Evolutionary conservation across 2,888 invertebrate species (phyloP).

Genomic region (Trichopria drosophilae): DNA sequence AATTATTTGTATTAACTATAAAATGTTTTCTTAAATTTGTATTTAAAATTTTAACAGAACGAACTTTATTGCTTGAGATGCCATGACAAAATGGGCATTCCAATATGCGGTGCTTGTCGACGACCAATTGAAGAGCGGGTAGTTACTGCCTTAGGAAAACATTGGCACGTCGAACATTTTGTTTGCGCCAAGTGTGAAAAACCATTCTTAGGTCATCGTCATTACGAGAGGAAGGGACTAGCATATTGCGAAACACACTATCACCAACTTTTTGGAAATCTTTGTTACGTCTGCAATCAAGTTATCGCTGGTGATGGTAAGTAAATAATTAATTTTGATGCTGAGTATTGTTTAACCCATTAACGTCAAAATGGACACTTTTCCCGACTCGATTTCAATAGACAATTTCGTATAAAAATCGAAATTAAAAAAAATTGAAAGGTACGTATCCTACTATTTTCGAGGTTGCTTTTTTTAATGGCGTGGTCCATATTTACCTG

Average conservation of each 20-base stretch:
- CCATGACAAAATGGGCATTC: slow-evolving; percentile 99
- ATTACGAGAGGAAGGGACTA: slow-evolving; percentile 97
- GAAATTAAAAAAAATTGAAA: neutral
- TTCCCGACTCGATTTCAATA: too few species aligned
- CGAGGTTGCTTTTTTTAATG: neutral
- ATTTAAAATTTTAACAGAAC: slow-evolving; percentile 64
- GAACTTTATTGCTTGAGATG: slow-evolving; percentile 97
- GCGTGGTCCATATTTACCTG: too few species aligned
- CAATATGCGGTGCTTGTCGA: slow-evolving; percentile 99
- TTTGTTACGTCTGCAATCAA: slow-evolving; percentile 98
- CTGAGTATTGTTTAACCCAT: too few species aligned
- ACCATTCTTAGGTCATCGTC: slow-evolving; percentile 97
- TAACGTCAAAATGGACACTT: too few species aligned
- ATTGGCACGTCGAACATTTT: slow-evolving; percentile 99
- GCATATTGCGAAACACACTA: slow-evolving; percentile 99
- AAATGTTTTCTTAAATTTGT: slow-evolving; percentile 3
- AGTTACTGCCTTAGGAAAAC: slow-evolving; percentile 96
- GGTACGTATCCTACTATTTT: neutral
- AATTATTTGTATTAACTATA: too few species aligned
- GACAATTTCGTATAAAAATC: slow-evolving; percentile 5
- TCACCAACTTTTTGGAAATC: slow-evolving; percentile 97
- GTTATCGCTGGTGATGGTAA: slow-evolving; percentile 96
- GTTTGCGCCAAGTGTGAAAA: slow-evolving; percentile 99
- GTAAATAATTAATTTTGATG: slow-evolving; percentile 45
- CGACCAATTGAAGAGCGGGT: slow-evolving; percentile 98